These are phyloP conservation scores for Centropus bengalensis DNA, from an alignment of 2,113 vertebrate species.

Conservation along the genomic window DNA sequence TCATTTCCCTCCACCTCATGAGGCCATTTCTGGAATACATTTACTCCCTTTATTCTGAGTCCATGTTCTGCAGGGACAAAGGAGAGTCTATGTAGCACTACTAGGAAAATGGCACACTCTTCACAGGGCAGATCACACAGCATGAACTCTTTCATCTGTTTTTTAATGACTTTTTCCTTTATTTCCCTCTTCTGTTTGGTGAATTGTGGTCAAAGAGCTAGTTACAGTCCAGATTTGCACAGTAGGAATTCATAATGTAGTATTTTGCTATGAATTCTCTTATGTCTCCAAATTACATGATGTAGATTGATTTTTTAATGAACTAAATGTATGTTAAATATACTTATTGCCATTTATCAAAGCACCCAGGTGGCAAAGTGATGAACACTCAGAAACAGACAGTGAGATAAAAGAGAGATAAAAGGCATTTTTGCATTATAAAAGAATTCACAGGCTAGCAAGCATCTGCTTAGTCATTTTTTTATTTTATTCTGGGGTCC, in stretches of 20 bases:
- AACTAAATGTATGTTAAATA: background rate
- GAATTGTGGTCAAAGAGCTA: background rate
- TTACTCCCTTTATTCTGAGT: background rate
- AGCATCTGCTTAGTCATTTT: constrained; percentile 23
- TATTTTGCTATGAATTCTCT: background rate
- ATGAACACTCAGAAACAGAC: background rate
- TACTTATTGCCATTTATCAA: constrained; percentile 29
- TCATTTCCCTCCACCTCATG: background rate
- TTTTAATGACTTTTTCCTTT: background rate
- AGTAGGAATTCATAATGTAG: background rate
- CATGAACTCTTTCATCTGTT: background rate
- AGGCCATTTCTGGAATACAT: background rate
- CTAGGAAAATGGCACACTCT: background rate
- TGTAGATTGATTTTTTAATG: background rate
- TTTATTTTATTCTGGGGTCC: constrained; percentile 22
- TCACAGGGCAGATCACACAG: background rate
- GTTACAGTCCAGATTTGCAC: background rate
- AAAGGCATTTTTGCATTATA: constrained; percentile 54
- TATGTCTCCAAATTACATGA: background rate
- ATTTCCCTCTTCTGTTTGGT: background rate
- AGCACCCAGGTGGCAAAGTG: background rate
- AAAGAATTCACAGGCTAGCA: constrained; percentile 17
- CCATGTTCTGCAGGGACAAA: background rate
- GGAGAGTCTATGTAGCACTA: background rate
- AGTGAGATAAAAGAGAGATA: constrained; percentile 18